Evolutionary conservation across 2,888 invertebrate species (phyloP).

Genomic region (Scaptomyza parva): DNA sequence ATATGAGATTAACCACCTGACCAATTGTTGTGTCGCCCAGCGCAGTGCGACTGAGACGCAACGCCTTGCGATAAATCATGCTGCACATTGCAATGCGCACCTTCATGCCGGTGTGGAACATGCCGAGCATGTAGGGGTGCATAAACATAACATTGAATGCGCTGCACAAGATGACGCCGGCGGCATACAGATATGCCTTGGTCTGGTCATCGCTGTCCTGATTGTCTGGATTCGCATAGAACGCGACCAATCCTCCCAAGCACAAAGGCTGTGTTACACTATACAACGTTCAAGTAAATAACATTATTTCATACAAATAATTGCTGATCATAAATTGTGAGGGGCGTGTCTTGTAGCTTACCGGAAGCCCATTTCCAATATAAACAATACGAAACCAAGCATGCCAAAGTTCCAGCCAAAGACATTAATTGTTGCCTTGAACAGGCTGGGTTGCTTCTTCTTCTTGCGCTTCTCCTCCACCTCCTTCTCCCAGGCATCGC

Average conservation of each 20-base stretch:
- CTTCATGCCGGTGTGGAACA: constrained; percentile 84
- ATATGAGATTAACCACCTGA: constrained; percentile 94
- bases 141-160: constrained; percentile 91
- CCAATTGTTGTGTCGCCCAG: constrained; percentile 91
- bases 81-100: constrained; percentile 89
- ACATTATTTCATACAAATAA: constrained; percentile 30
- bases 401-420: constrained; percentile 87
- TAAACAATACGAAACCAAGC: constrained; percentile 87
- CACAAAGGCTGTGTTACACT: constrained; percentile 88
- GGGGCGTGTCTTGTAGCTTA: constrained; percentile 61
- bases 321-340: constrained; percentile 59
- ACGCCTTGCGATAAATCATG: constrained; percentile 89
- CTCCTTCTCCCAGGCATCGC: constrained; percentile 87
- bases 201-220: constrained; percentile 80
- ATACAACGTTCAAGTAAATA: constrained; percentile 36
- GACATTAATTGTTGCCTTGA: constrained; percentile 85
- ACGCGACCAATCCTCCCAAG: constrained; percentile 88
- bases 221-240: constrained; percentile 84
- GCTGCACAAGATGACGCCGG: constrained; percentile 90
- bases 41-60: constrained; percentile 89
- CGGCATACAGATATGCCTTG: constrained; percentile 90
- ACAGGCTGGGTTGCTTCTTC: constrained; percentile 85
- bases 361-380: constrained; percentile 88
- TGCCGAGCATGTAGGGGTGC: constrained; percentile 95
- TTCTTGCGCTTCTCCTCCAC: constrained; percentile 82